These are phyloP conservation scores for Azemiops feae DNA, from an alignment of 2,113 vertebrate genomes.

Conservation along the genomic window DNA sequence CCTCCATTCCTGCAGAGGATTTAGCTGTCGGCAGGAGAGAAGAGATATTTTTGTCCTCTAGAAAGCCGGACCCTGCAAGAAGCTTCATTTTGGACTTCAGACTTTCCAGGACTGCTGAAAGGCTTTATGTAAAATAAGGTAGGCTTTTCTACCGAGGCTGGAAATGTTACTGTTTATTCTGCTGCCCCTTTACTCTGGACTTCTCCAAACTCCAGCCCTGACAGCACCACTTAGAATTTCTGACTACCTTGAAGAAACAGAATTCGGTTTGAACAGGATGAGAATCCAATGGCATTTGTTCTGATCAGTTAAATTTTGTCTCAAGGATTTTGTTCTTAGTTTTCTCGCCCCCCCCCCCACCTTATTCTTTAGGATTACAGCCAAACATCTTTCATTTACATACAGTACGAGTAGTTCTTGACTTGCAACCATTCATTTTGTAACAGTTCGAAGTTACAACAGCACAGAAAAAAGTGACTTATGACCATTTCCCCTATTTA, in stretches of 20 bases:
- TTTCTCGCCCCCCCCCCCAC: rapidly evolving
- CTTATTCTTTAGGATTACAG: neutral
- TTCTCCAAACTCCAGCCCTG: neutral
- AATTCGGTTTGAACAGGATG: neutral
- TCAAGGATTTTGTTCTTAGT: neutral
- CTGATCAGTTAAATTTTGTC: neutral
- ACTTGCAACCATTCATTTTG: neutral
- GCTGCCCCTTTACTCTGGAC: neutral
- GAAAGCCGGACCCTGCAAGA: neutral
- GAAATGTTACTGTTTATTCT: neutral
- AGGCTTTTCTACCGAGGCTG: neutral
- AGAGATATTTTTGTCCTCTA: neutral
- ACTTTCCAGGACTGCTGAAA: neutral
- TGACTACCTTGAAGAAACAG: neutral
- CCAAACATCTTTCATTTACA: neutral
- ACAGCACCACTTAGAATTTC: neutral
- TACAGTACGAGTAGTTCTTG: no score
- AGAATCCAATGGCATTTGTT: neutral
- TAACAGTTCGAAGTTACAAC: neutral
- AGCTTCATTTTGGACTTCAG: neutral
- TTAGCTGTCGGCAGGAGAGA: rapidly evolving
- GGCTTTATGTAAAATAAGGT: neutral
- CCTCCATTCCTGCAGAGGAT: neutral
- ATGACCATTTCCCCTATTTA: neutral
- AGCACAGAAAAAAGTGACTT: neutral